Evolutionary conservation across 2,797 vertebrate species (phyloP), one percentile per base, ranked within the genome.

Genomic region (Garrulus glandarius): DNA sequence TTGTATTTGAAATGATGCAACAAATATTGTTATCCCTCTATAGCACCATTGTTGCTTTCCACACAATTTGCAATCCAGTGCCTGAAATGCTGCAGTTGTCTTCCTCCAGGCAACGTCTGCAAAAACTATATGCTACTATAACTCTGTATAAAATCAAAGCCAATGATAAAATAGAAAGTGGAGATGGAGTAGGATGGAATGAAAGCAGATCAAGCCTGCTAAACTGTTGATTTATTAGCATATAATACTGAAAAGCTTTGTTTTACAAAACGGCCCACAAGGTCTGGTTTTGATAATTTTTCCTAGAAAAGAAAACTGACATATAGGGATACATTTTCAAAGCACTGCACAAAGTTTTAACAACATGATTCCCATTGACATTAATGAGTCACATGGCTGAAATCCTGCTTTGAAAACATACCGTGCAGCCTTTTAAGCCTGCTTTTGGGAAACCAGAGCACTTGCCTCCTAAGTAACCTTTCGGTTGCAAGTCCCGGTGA

Each of bases 221-320:
- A 89, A 95, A 85, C 44, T 1, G 0, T 74, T 96, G 96, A 96
- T 94, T 96, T 97, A 83, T 91, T 90, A 96, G 64, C 84, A 93
- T 70, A 94, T 78, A 93, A 93, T 70, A 72, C 52, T 4, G n/a
- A 81, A 92, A 93, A 72, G 22, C 77, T 82, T 69, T 14, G 10
- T 78, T 44, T 49, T 37, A 87, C 74, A 90, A 53, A 79, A 78
- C 22, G 32, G 30, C 29, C 63, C 43, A 84, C 72, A 21, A 94
- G 79, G 75, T 95, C 96, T 97, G 95, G 1, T 96, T 97, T 94
- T 95, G 90, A 96, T 97, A 96, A 87, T 59, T 91, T 92, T 94
- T 68, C 94, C 87, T 43, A 44, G 64, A 82, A 95, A 85, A 67
- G 47, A 84, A 71, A 95, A 75, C 22, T 82, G 90, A 75, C 65